A percentile compares a stretch with the other conserved stretches of the same genome.
Evolutionary conservation across 2,113 vertebrate genomes (phyloP).

Genomic region (Peromyscus californicus): DNA sequence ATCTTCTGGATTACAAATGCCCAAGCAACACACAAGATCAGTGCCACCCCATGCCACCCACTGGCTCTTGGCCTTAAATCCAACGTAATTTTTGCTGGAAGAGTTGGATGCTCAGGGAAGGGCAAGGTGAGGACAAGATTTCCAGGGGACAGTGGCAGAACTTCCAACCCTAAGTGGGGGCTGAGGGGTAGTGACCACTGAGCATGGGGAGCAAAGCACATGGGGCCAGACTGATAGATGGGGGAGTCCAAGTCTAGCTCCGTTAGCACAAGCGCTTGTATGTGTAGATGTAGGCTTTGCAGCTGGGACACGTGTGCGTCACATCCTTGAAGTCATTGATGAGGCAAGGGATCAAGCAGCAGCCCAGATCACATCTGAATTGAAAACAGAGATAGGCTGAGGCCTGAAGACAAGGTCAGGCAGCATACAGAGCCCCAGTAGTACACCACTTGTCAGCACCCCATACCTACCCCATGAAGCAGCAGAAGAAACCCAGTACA

Average conservation of each 20-base stretch:
- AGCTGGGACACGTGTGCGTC: constrained; percentile 98
- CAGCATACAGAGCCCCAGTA: neutral
- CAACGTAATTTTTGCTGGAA: constrained; percentile 65
- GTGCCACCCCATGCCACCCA: constrained; percentile 36
- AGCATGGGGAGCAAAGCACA: constrained; percentile 75
- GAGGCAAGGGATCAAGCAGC: constrained; percentile 98
- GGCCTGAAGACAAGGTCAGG: neutral
- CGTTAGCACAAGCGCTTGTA: constrained; percentile 98
- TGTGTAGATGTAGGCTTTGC: constrained; percentile 99
- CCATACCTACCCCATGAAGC: constrained; percentile 95
- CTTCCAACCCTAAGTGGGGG: constrained; percentile 56
- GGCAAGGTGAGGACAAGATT: constrained; percentile 69
- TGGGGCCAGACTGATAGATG: constrained; percentile 46
- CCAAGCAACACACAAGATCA: constrained; percentile 38
- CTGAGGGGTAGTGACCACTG: constrained; percentile 49
- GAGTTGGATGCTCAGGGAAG: constrained; percentile 72
- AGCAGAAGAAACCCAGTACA: constrained; percentile 97
- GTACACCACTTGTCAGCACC: fast-evolving
- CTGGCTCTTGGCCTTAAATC: constrained; percentile 71
- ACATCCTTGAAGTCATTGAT: constrained; percentile 99
- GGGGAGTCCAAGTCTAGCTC: constrained; percentile 52
- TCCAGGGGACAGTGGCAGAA: constrained; percentile 58
- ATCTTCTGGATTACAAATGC: constrained; percentile 25
- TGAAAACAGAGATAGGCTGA: constrained; percentile 29
- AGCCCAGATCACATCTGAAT: constrained; percentile 96